Evolutionary conservation across 2,888 invertebrate genomes (phyloP).

Genomic region (Schrankia costaestrigalis): DNA sequence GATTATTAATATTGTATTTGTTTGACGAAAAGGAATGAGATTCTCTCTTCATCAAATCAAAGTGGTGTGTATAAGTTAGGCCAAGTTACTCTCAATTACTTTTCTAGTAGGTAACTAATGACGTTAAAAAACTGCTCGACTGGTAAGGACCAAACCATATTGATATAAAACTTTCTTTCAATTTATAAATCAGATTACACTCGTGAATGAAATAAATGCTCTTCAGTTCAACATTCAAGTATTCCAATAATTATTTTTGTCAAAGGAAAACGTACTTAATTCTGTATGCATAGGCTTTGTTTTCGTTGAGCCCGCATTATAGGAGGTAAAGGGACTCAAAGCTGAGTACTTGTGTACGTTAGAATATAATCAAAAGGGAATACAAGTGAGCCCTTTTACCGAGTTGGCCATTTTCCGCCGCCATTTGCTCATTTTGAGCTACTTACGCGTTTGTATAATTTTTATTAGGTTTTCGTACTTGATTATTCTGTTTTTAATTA

Average conservation of each 20-base stretch:
- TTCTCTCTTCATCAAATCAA: no score
- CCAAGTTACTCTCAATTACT: no score
- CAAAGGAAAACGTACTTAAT: conserved; percentile 27
- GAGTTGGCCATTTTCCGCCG: conserved; percentile 39
- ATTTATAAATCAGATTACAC: no score
- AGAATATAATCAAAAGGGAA: conserved; percentile 51
- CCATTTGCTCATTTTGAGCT: conserved; percentile 22
- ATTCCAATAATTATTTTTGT: conserved; percentile 8
- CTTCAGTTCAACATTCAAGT: conserved; percentile 15
- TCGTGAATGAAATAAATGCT: no score
- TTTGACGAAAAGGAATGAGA: no score
- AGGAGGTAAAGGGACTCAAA: conserved; percentile 15
- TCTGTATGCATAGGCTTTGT: conserved; percentile 23
- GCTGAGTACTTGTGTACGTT: conserved; percentile 34
- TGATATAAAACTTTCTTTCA: no score
- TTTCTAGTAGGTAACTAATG: no score
- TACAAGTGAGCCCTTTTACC: conserved; percentile 38
- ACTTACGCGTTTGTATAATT: conserved; percentile 28
- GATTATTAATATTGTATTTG: no score
- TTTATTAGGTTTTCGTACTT: conserved; percentile 21
- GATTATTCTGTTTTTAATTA: conserved; percentile 27
- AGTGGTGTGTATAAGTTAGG: no score
- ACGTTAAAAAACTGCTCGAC: no score
- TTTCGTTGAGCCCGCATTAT: conserved; percentile 23
- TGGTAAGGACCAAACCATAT: no score